phyloP scores from a whole-genome alignment of 2,888 invertebrate genomes.

The Pterostichus madidus region DNA sequence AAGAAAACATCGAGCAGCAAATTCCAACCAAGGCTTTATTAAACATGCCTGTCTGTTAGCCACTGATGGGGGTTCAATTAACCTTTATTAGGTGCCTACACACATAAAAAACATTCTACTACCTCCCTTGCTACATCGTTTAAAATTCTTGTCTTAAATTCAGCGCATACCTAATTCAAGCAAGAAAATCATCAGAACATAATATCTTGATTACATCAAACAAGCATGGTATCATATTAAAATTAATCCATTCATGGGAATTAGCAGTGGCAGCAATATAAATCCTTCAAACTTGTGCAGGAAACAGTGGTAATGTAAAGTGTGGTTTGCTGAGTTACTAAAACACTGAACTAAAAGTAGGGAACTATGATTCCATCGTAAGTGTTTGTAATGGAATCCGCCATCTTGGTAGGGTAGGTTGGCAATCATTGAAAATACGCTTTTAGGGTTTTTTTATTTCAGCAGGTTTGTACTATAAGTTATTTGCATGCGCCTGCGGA shows the following conservation, averaged over 20 bases:
- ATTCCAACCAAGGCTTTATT: conserved; percentile 42
- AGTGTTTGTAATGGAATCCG: too few relatives aligned
- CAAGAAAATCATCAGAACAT: conserved; percentile 32
- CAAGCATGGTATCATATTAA: conserved; percentile 25
- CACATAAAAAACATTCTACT: conserved; percentile 4
- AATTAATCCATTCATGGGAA: conserved; percentile 50
- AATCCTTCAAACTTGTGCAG: conserved; percentile 27
- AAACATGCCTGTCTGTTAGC: conserved; percentile 43
- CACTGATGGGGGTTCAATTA: conserved; percentile 50
- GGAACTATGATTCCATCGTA: too few relatives aligned
- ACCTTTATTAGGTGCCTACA: conserved; percentile 27
- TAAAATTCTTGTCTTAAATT: conserved; percentile 6
- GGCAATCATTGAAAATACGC: too few relatives aligned
- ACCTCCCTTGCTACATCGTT: neutral
- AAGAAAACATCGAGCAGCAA: conserved; percentile 31
- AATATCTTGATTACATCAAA: conserved; percentile 40
- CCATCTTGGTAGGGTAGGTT: too few relatives aligned
- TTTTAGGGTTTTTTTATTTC: too few relatives aligned
- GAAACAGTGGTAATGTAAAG: neutral
- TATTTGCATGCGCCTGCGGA: too few relatives aligned
- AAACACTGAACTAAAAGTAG: neutral
- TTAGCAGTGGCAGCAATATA: neutral
- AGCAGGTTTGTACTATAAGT: too few relatives aligned
- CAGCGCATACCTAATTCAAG: conserved; percentile 17
- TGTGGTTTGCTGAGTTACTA: conserved; percentile 50